Conservation (phyloP, 2,888 invertebrate species). For the Electrophaes corylata region DNA sequence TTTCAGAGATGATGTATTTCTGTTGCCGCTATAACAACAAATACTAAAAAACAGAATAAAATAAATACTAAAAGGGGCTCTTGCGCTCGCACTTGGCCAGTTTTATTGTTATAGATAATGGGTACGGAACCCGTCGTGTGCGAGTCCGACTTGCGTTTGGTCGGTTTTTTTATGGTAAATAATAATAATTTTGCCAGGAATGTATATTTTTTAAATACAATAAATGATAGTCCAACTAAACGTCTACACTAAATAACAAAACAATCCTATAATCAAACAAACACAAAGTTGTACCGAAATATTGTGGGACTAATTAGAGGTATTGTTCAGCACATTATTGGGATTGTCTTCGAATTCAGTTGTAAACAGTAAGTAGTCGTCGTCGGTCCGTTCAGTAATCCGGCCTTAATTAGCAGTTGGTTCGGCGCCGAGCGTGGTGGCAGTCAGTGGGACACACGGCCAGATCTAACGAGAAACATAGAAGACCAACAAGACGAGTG, state of each 20-base stretch:
- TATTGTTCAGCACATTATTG: slow-evolving; percentile 70
- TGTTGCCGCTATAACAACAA: no score
- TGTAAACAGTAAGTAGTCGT: slow-evolving; percentile 76
- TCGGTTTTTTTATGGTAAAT: no score
- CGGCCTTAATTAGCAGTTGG: slow-evolving; percentile 80
- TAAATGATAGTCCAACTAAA: not conserved
- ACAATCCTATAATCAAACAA: slow-evolving; percentile 13
- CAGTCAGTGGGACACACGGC: slow-evolving; percentile 49
- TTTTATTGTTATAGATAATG: no score
- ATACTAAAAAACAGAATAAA: no score
- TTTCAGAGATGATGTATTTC: no score
- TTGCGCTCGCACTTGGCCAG: no score
- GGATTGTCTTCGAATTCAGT: slow-evolving; percentile 75
- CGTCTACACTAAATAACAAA: slow-evolving; percentile 3
- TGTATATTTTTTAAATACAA: no score
- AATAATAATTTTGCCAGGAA: no score
- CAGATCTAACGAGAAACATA: not conserved
- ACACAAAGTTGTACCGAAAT: slow-evolving; percentile 40
- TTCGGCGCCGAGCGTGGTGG: slow-evolving; percentile 50
- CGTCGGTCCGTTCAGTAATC: slow-evolving; percentile 75
- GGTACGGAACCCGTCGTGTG: no score
- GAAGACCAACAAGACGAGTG: no score
- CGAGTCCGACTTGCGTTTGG: no score
- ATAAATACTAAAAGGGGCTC: no score
- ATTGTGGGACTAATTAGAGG: slow-evolving; percentile 64